Conservation (phyloP, 2,113 vertebrate species). For the Leiothrix lutea region DNA sequence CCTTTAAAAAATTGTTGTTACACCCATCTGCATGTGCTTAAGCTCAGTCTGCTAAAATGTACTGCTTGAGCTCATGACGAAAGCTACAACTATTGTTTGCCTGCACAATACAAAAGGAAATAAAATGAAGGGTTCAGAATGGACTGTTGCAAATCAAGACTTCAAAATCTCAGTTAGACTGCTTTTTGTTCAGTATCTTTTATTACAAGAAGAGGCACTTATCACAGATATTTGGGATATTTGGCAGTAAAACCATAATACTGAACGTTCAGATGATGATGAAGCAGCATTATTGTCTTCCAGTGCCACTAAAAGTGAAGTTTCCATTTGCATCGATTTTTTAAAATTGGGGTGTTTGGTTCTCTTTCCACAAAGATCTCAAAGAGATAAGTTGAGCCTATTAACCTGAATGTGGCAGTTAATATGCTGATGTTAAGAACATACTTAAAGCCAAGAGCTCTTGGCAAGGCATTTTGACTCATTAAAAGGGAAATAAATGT, state of each 20-base stretch:
- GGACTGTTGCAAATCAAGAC: constrained; percentile 33
- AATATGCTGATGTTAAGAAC: constrained; percentile 33
- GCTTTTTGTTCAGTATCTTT: not conserved
- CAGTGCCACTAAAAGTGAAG: not conserved
- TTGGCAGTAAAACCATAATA: not conserved
- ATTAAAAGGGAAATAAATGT: constrained; percentile 47
- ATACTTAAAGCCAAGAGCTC: constrained; percentile 29
- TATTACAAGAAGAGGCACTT: not conserved
- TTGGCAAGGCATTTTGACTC: not conserved
- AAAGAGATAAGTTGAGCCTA: not conserved
- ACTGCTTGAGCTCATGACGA: not conserved
- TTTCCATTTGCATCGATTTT: constrained; percentile 7
- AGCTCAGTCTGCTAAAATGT: not conserved
- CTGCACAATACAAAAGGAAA: constrained; percentile 29
- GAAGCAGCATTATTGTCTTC: not conserved
- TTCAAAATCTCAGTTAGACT: constrained; percentile 9
- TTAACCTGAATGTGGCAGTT: constrained; percentile 24
- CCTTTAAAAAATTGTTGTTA: not conserved
- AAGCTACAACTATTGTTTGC: constrained; percentile 29
- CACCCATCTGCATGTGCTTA: not conserved
- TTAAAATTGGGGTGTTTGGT: not conserved
- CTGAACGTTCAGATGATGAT: not conserved
- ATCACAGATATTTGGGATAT: not conserved
- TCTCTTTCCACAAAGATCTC: not conserved
- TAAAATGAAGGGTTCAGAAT: constrained; percentile 25